Conservation (phyloP, 2,888 invertebrate genomes). For the Acanthacorydalis orientalis region DNA sequence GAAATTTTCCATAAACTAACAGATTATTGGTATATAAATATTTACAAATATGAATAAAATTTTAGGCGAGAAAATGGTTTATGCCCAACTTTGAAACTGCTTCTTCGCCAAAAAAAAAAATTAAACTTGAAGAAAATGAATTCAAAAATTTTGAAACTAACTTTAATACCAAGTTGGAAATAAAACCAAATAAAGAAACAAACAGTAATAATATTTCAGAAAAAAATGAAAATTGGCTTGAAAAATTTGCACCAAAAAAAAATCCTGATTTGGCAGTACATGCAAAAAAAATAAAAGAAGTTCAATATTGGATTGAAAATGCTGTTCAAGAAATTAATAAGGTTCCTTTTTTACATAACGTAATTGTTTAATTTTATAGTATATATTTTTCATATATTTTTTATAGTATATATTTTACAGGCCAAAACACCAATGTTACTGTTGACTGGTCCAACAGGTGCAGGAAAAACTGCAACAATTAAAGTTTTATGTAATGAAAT, state of each 20-base stretch:
- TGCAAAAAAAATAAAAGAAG: slow-evolving; percentile 54
- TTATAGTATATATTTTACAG: no score
- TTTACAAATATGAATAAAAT: background rate
- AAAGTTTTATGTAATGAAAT: slow-evolving; percentile 45
- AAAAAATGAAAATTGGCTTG: slow-evolving; percentile 33
- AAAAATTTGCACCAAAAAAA: slow-evolving; percentile 37
- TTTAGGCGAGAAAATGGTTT: background rate
- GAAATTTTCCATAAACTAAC: no score
- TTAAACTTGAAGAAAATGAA: background rate
- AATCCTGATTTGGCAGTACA: slow-evolving; percentile 54
- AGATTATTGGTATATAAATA: no score
- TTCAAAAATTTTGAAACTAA: background rate
- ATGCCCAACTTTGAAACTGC: background rate
- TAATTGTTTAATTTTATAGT: background rate
- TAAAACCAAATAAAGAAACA: slow-evolving; percentile 6
- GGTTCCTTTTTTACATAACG: background rate
- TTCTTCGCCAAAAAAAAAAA: background rate
- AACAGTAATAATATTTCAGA: background rate
- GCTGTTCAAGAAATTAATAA: slow-evolving; percentile 12
- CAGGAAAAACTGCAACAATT: slow-evolving; percentile 66
- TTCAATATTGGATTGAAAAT: slow-evolving; percentile 45
- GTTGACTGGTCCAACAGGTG: slow-evolving; percentile 68
- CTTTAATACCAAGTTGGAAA: slow-evolving; percentile 3
- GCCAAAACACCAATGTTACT: slow-evolving; percentile 39
- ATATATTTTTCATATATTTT: background rate